These are phyloP conservation scores for Sturnira hondurensis DNA, from an alignment of 2,113 vertebrate genomes.

Conservation along the genomic window DNA sequence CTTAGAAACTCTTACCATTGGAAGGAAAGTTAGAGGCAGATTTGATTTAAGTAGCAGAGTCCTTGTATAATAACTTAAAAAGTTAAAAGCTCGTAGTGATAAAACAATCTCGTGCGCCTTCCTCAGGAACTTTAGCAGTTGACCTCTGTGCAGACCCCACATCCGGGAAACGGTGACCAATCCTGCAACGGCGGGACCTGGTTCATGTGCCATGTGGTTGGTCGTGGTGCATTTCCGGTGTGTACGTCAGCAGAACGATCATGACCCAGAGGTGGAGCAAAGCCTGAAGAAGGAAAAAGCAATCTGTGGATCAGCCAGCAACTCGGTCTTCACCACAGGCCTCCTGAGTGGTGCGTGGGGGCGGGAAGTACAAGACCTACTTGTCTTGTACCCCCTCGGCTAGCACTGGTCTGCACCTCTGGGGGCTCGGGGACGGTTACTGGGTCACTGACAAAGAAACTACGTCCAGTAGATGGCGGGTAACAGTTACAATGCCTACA, in stretches of 20 bases:
- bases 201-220: constrained; percentile 85
- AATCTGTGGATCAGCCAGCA: background rate
- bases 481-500: background rate
- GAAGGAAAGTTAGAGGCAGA: constrained; percentile 50
- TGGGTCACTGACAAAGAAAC: background rate
- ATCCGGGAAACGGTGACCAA: background rate
- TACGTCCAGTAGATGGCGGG: background rate
- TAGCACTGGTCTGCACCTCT: rapidly evolving
- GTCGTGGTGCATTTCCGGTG: constrained; percentile 93
- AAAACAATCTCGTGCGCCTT: constrained; percentile 6
- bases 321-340: background rate
- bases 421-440: rapidly evolving
- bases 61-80: constrained; percentile 58
- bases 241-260: constrained; percentile 97
- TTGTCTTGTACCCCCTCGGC: background rate
- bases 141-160: background rate
- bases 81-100: constrained; percentile 63
- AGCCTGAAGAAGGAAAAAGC: constrained; percentile 81
- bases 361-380: rapidly evolving
- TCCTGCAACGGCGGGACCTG: background rate
- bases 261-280: constrained; percentile 98
- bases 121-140: background rate
- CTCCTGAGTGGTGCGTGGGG: rapidly evolving
- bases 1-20: constrained; percentile 53
- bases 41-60: constrained; percentile 49